Evolutionary conservation across 1,140 invertebrate species (phyloP), one percentile per base, ranked within the genome.

Genomic region (Holotrichia oblita): DNA sequence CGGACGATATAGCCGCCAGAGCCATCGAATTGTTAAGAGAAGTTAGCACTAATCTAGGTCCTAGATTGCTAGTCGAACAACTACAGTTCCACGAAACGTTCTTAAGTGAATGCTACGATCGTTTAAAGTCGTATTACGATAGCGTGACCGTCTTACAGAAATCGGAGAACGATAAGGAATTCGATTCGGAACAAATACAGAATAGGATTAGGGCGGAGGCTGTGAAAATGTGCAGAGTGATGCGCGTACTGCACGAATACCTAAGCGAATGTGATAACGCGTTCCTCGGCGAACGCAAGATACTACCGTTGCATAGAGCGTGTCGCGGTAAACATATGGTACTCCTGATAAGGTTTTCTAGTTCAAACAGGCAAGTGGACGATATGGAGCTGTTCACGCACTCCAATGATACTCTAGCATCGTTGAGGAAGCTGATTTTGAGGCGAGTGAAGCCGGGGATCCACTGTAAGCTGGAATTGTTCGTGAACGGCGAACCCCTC

Each of bases 241-340:
- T 99, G 84, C 96, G 96, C 89, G 97, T 98, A 82, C 91, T 99
- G 79, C 94, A 96, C 84, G 97, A 99, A 89, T 99, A 99, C 86
- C 93, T 99, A 77, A 95, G 93, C 79, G 97, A 99, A 88, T 99
- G 97, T 90, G 98, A 99, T 89, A 93, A 93, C 78, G 93, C 95
- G 77, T 99, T 96, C 88, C 92, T 93, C 27, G 94, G 95, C 9
- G 97, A 99, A 86, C 90, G 98, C 79, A 93, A 94, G 83, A 94
- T 97, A 84, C 88, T 98, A 81, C 96, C 96, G 34, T 91, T 98
- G 72, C 94, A 95, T 84, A 93, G 95, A 85, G 94, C 97, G 12
- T 95, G 93, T 81, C 91, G 96, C 78, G 98, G 97, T 17, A 96
- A 98, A 87, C 94, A 98, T 84, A 91, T 98, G 82, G 92, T 92